These are phyloP conservation scores for Serilophus lunatus DNA, from an alignment of 2,113 vertebrate genomes.

Conservation along the genomic window DNA sequence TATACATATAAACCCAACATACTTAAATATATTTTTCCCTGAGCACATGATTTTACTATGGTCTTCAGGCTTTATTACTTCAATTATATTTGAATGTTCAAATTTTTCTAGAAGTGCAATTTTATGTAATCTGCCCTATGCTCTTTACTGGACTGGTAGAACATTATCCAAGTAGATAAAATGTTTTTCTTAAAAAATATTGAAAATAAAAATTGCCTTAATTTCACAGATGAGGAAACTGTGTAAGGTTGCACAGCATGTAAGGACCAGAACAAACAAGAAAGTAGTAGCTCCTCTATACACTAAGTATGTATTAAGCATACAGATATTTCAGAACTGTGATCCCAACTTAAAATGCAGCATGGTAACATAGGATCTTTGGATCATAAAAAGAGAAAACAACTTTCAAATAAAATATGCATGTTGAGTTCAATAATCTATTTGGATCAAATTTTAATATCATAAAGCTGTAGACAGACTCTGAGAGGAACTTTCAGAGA, in stretches of 20 bases:
- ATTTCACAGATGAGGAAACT: neutral
- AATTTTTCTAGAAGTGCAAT: neutral
- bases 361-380: neutral
- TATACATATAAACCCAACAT: no score
- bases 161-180: neutral
- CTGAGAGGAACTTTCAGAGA: neutral
- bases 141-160: neutral
- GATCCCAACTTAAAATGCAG: neutral
- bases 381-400: neutral
- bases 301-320: neutral
- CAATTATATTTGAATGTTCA: neutral
- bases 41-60: neutral
- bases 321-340: neutral
- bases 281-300: neutral
- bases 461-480: neutral
- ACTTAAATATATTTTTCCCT: neutral
- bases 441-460: neutral
- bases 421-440: neutral
- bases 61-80: neutral
- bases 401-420: neutral
- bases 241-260: neutral
- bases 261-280: neutral
- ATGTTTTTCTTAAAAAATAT: neutral
- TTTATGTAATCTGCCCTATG: neutral
- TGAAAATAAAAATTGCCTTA: neutral